Conservation (phyloP, 2,113 vertebrate species). For the Hippocampus barbouri region DNA sequence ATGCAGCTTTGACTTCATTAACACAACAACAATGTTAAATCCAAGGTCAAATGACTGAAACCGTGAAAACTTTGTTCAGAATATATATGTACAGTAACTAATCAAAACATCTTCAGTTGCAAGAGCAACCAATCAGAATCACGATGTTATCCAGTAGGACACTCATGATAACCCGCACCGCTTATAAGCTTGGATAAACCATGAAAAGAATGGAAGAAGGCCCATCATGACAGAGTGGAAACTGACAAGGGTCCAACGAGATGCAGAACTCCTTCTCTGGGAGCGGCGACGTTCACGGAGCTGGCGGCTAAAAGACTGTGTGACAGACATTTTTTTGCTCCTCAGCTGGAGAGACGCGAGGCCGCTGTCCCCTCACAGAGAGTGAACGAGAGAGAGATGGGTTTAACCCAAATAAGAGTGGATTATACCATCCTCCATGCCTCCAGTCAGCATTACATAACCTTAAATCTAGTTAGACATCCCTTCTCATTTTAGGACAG, state of each 20-base stretch:
- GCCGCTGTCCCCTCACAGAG: slow-evolving; percentile 44
- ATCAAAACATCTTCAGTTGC: neutral
- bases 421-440: slow-evolving; percentile 65
- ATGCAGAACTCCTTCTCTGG: slow-evolving; percentile 21
- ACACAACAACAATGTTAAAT: too few species aligned
- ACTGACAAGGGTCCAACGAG: neutral
- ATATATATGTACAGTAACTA: too few species aligned
- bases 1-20: neutral
- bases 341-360: slow-evolving; percentile 31
- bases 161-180: slow-evolving; percentile 17
- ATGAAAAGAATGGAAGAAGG: slow-evolving; percentile 13
- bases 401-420: slow-evolving; percentile 70
- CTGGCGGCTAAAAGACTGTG: slow-evolving; percentile 33
- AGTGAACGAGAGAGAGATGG: slow-evolving; percentile 41
- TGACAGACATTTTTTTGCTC: slow-evolving; percentile 27
- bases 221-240: slow-evolving; percentile 20
- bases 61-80: too few species aligned
- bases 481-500: slow-evolving; percentile 53
- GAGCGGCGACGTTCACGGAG: slow-evolving; percentile 33
- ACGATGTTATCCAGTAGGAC: neutral
- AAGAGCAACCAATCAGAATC: neutral
- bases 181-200: slow-evolving; percentile 12
- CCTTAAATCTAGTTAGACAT: slow-evolving; percentile 72
- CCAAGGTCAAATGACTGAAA: too few species aligned
- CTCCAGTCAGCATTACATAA: slow-evolving; percentile 70